Conservation (phyloP, 2,113 vertebrate genomes). For the Ailurus styani region DNA sequence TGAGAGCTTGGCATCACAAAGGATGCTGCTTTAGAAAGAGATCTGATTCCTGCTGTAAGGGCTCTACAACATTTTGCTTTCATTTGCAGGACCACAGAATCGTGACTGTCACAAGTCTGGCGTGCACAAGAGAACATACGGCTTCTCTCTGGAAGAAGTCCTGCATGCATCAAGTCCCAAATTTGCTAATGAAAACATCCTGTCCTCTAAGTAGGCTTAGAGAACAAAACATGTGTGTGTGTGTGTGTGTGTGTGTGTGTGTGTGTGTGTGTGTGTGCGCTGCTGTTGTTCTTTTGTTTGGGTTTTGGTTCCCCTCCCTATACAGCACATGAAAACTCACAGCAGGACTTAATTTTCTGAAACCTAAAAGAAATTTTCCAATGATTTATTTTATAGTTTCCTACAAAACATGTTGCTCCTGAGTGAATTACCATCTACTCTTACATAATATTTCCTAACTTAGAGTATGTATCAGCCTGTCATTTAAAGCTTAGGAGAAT, state of each 20-base stretch:
- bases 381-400: slow-evolving; percentile 26
- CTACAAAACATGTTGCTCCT: slow-evolving; percentile 7
- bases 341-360: neutral
- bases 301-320: neutral
- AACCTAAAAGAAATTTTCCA: neutral
- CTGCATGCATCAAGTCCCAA: neutral
- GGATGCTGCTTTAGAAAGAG: neutral
- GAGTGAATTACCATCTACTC: neutral
- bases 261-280: neutral
- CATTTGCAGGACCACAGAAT: neutral
- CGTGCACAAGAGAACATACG: slow-evolving; percentile 26
- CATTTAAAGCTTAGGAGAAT: neutral
- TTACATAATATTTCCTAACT: neutral
- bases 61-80: neutral
- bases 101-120: slow-evolving; percentile 18
- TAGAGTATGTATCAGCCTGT: neutral
- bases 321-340: neutral
- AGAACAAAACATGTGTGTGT: neutral
- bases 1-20: neutral
- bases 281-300: neutral
- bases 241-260: neutral
- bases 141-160: slow-evolving; percentile 3
- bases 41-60: neutral
- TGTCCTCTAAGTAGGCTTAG: neutral
- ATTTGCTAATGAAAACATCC: slow-evolving; percentile 48